A percentile compares a stretch with the other conserved stretches of the same genome.
Conservation (phyloP, 2,888 invertebrate genomes). For the Bedellia somnulentella region DNA sequence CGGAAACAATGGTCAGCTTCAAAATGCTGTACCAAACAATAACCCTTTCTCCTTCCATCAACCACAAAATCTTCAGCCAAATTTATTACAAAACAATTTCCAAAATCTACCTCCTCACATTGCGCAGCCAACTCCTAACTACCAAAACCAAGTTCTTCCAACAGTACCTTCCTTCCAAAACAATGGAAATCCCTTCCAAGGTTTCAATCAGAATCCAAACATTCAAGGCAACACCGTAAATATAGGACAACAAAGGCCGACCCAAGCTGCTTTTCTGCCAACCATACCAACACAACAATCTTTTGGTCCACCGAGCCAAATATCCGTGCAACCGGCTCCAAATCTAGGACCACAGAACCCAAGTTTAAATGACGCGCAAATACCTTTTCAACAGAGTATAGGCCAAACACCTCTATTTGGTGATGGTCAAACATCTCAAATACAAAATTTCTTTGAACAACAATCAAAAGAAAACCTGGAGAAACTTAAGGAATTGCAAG, state of each 20-base stretch:
- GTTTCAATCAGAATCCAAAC: slow-evolving; percentile 27
- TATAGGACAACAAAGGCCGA: slow-evolving; percentile 39
- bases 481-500: slow-evolving; percentile 68
- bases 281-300: slow-evolving; percentile 27
- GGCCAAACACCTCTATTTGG: slow-evolving; percentile 44
- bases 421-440: slow-evolving; percentile 52
- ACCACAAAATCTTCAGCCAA: slow-evolving; percentile 19
- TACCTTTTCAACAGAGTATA: slow-evolving; percentile 36
- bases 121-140: slow-evolving; percentile 12
- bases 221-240: slow-evolving; percentile 17
- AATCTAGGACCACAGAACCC: slow-evolving; percentile 36
- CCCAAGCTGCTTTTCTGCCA: slow-evolving; percentile 38
- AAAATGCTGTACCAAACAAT: slow-evolving; percentile 18
- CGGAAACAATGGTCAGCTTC: slow-evolving; percentile 19
- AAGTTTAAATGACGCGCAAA: slow-evolving; percentile 31
- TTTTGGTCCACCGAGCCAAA: slow-evolving; percentile 38
- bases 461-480: slow-evolving; percentile 65
- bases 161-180: slow-evolving; percentile 36
- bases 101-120: slow-evolving; percentile 14
- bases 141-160: slow-evolving; percentile 29
- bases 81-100: slow-evolving; percentile 17
- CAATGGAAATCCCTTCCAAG: slow-evolving; percentile 27
- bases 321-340: slow-evolving; percentile 48
- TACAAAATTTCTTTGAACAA: slow-evolving; percentile 60
- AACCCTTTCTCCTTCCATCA: slow-evolving; percentile 34